phyloP scores from a whole-genome alignment of 64 coral and sea anemone genomes.

The Montipora sp. region DNA sequence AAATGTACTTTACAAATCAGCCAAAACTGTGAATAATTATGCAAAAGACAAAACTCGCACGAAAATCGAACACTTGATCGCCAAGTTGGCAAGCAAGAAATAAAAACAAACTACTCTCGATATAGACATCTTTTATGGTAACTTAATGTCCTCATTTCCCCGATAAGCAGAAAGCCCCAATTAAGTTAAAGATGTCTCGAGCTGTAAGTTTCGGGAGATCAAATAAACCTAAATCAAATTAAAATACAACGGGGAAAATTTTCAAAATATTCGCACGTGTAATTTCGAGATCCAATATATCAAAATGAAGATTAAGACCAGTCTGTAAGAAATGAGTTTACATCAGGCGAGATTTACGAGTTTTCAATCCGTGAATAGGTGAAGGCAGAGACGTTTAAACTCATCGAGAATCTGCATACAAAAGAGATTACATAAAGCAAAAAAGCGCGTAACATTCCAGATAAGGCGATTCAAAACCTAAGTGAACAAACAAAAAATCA shows the following conservation, averaged over 20 bases:
- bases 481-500: not conserved
- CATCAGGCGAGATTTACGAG: not conserved
- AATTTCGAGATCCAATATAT: not conserved
- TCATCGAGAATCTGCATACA: not conserved
- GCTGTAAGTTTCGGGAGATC: too few species aligned
- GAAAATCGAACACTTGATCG: constrained; percentile 4
- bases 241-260: not conserved
- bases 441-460: not conserved
- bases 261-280: not conserved
- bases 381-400: not conserved
- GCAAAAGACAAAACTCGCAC: not conserved
- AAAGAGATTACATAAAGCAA: not conserved
- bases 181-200: not conserved
- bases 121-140: not conserved
- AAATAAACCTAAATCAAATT: too few species aligned
- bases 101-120: not conserved
- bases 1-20: not conserved
- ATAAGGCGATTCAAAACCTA: constrained; percentile 3
- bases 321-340: not conserved
- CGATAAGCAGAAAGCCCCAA: not conserved
- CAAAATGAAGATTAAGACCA: not conserved
- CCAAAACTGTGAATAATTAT: not conserved
- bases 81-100: not conserved
- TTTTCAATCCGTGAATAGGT: not conserved
- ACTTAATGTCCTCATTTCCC: constrained; percentile 1